Conservation (phyloP, 1,140 invertebrate genomes). For the Myzus persicae region DNA sequence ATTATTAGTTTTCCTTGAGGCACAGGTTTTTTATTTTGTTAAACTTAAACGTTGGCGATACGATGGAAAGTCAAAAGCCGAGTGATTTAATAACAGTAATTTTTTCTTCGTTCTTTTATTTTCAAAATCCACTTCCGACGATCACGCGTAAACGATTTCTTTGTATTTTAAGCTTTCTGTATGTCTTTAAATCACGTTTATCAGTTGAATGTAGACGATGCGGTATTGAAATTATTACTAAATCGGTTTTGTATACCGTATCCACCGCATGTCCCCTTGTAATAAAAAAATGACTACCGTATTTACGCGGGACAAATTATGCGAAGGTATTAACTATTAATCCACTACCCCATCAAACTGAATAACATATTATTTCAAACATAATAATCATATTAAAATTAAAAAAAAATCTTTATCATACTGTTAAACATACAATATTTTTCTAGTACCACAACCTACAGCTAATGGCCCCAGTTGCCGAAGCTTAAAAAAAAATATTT, state of each 20-base stretch:
- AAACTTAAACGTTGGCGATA: not conserved
- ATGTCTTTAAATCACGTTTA: not conserved
- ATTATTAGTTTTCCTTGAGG: not conserved
- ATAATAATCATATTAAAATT: not conserved
- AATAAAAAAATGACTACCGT: not conserved
- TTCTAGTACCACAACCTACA: no score
- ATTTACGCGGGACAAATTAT: not conserved
- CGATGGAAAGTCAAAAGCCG: not conserved
- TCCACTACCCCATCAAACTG: no score
- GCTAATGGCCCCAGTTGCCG: no score
- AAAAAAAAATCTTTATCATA: not conserved
- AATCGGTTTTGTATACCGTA: not conserved
- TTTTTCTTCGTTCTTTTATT: not conserved
- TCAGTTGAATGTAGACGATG: not conserved
- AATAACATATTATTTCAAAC: not conserved
- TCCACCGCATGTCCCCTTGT: not conserved
- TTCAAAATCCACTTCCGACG: not conserved
- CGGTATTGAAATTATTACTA: not conserved
- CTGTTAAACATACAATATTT: not conserved
- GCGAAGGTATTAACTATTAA: not conserved
- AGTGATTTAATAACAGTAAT: not conserved
- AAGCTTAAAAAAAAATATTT: no score
- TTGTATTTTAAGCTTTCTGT: not conserved
- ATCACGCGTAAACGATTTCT: not conserved
- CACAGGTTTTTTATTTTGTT: not conserved